A percentile compares a stretch with the other conserved stretches of the same genome.
phyloP scores from a whole-genome alignment of 2,113 vertebrate species.

The Clarias magur region DNA sequence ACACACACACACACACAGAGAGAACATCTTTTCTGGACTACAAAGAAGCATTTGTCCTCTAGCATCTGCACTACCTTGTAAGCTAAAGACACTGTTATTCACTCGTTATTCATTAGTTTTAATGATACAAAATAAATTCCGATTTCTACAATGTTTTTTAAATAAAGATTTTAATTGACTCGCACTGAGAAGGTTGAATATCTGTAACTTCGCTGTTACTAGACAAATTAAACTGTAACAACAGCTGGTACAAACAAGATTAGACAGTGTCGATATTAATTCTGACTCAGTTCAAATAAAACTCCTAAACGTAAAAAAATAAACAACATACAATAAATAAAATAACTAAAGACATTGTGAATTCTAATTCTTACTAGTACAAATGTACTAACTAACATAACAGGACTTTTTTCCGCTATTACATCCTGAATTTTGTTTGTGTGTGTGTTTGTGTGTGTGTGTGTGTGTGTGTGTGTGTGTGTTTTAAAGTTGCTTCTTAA shows the following conservation, averaged over 20 bases:
- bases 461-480: too few relatives aligned
- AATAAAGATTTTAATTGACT: background rate
- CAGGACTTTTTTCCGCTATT: background rate
- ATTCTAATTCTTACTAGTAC: too few relatives aligned
- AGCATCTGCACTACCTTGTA: background rate
- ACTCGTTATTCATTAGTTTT: background rate
- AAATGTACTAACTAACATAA: too few relatives aligned
- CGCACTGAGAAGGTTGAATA: background rate
- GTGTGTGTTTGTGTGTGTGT: too few relatives aligned
- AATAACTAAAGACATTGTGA: too few relatives aligned
- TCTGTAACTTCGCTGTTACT: background rate
- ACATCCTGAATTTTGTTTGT: too few relatives aligned
- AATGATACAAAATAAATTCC: background rate
- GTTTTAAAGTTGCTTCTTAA: too few relatives aligned
- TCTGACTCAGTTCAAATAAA: background rate
- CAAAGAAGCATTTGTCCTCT: background rate
- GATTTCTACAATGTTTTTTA: background rate
- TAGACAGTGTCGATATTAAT: background rate
- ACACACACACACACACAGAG: background rate
- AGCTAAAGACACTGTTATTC: background rate
- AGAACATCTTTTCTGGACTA: background rate
- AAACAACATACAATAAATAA: background rate
- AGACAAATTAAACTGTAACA: background rate
- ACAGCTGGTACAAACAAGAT: background rate
- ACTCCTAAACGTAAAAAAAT: background rate